phyloP scores from a whole-genome alignment of 2,888 invertebrate genomes.

The Odontothrips loti region DNA sequence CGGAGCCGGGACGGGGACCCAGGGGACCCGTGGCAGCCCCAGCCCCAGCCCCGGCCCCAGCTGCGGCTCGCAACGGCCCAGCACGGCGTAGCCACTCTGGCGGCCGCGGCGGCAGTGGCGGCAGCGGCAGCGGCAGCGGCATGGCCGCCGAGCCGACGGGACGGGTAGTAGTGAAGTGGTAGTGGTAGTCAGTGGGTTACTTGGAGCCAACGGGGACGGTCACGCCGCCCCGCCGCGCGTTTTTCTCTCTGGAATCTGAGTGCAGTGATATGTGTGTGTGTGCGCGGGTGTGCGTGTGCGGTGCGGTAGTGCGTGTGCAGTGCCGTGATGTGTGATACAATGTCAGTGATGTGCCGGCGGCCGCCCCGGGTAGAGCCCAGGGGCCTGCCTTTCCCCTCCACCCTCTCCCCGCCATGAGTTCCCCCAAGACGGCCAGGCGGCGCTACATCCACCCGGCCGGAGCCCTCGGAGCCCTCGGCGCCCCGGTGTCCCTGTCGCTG shows the following conservation, averaged over 20 bases:
- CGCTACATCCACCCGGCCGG: neutral
- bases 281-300: neutral
- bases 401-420: neutral
- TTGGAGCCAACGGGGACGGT: neutral
- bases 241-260: neutral
- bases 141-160: neutral
- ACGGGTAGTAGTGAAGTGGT: neutral
- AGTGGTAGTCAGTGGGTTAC: neutral
- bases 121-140: neutral
- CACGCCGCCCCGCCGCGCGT: neutral
- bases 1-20: neutral
- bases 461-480: no score
- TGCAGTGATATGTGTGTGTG: constrained; percentile 9
- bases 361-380: neutral
- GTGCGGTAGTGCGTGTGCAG: neutral
- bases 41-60: neutral
- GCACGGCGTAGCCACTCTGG: neutral
- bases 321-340: neutral
- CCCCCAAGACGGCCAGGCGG: constrained; percentile 13
- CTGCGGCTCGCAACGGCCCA: neutral
- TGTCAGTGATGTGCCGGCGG: neutral
- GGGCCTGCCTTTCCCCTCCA: neutral
- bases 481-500: neutral
- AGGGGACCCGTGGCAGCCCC: neutral
- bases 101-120: neutral